Evolutionary conservation across 2,888 invertebrate species (phyloP).

Genomic region (Strigamia transsilvanica): DNA sequence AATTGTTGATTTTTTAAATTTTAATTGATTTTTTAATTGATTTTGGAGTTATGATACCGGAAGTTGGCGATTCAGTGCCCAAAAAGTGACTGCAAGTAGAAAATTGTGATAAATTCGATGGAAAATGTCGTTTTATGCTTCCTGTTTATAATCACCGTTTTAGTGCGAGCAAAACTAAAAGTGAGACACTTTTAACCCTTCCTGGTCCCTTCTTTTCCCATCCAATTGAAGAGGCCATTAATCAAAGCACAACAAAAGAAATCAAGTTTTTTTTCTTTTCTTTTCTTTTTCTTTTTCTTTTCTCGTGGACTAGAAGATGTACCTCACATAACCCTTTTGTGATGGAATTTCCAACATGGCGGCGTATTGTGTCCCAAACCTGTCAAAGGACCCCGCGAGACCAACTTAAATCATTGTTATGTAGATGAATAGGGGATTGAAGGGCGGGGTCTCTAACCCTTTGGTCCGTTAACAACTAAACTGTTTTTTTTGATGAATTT

Average conservation of each 20-base stretch:
- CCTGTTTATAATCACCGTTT: no score
- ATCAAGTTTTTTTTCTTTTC: constrained; percentile 17
- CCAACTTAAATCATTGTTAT: constrained; percentile 30
- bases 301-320: constrained; percentile 7
- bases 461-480: neutral
- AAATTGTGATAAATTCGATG: no score
- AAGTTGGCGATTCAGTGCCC: no score
- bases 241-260: neutral
- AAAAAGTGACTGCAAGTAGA: no score
- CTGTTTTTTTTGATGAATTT: no score
- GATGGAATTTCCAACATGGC: constrained; percentile 33
- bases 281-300: neutral
- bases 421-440: constrained; percentile 29
- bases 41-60: no score
- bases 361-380: constrained; percentile 31
- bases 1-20: neutral
- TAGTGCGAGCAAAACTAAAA: neutral
- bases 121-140: no score
- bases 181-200: constrained; percentile 36
- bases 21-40: no score
- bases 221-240: constrained; percentile 38
- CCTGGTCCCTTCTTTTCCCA: neutral
- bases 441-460: constrained; percentile 35
- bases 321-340: constrained; percentile 45
- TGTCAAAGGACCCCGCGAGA: constrained; percentile 37